Conservation (phyloP, 2,113 vertebrate genomes). For the Serinus canaria region DNA sequence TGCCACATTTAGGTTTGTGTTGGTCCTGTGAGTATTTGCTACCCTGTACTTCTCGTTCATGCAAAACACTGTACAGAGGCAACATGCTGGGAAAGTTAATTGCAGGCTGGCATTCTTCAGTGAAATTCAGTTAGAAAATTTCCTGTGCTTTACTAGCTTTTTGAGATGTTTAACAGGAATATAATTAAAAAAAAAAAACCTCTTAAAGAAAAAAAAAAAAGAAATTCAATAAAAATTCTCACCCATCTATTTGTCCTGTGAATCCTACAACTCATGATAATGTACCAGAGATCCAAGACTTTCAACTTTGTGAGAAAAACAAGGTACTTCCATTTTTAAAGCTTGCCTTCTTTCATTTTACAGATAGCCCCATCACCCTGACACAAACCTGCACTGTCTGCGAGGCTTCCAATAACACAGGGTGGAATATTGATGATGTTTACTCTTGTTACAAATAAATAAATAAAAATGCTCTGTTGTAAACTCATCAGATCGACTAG, state of each 20-base stretch:
- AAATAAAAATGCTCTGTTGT: conserved; percentile 19
- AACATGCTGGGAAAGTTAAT: conserved; percentile 20
- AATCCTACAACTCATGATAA: background rate
- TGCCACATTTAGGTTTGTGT: background rate
- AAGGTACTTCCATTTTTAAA: background rate
- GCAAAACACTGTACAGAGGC: background rate
- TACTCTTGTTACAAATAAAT: conserved; percentile 46
- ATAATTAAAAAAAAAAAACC: background rate
- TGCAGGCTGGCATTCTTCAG: conserved; percentile 16
- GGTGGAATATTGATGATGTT: conserved; percentile 4
- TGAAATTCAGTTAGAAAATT: conserved; percentile 27
- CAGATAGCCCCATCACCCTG: background rate
- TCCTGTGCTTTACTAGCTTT: conserved; percentile 6
- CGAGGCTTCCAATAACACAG: background rate
- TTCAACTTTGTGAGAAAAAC: background rate
- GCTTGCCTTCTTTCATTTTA: background rate
- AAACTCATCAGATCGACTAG: conserved; percentile 50
- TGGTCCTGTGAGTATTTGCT: background rate
- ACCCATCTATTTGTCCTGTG: background rate
- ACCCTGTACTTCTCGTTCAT: background rate
- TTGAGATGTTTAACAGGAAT: background rate
- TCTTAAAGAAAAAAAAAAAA: background rate
- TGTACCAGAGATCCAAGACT: background rate
- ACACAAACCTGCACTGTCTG: background rate
- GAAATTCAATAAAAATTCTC: background rate